Evolutionary conservation across 2,113 vertebrate species (phyloP), one percentile per base, ranked within the genome.

Genomic region (Osmerus mordax): DNA sequence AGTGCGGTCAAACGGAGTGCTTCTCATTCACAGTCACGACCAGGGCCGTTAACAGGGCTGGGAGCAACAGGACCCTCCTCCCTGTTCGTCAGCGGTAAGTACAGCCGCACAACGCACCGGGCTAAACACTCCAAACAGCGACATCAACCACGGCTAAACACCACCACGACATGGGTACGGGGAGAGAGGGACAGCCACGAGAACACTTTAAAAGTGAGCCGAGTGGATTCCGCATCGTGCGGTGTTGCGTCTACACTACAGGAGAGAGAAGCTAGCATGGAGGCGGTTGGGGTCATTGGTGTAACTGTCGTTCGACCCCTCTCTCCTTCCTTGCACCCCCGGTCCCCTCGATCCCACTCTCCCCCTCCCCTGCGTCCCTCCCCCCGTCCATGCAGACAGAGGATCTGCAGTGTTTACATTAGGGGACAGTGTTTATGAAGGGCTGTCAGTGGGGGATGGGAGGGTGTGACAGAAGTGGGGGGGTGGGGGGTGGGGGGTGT

Each of bases 341-440:
- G 59, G 52, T 54, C 28, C 71, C 77, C 69, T 18, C 51, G 58
- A 65, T 58, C 11, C 9, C 70, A 65, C 65, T n/a, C 32, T 70
- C 67, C 67, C 71, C 63, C 69, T 36, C 21, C 21, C 21, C 21
- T 41, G 75, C 29, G 32, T 36, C 32, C 32, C 32, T 67, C 60
- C 52, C 41, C 7, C 41, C 7, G 1, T 47, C 41, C 41, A 47
- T 47, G 41, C 12, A 29, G 28, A 29, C 65, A 2, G 73, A 70
- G 70, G 69, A 53, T 78, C 54, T 69, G 58, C 67, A 29, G 71
- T 83, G 81, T 89, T 88, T 82, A 89, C 79, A 84, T 75, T 83
- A 81, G 63, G 65, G 71, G 80, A 69, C 67, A 71, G 69, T 88
- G 84, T 87, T 87, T 85, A 86, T 86, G 80, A 52, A 80, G 65